These are phyloP conservation scores for Malthinus flaveolus DNA, from an alignment of 2,888 invertebrate genomes.

Conservation along the genomic window DNA sequence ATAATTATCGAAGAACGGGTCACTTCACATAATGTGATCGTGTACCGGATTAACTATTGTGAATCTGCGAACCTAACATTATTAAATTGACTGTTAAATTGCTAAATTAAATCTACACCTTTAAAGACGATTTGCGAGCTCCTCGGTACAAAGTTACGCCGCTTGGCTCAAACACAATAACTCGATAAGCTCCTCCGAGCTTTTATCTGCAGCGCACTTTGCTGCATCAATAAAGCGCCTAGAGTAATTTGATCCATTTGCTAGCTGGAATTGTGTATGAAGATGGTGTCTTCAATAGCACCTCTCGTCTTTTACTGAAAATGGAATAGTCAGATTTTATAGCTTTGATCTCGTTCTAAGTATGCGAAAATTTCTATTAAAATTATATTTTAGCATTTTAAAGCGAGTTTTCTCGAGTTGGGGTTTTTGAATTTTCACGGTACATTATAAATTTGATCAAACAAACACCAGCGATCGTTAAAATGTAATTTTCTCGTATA, in stretches of 20 bases:
- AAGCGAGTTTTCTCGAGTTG: no score
- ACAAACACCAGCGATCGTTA: no score
- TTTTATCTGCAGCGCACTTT: slow-evolving; percentile 20
- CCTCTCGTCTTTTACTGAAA: slow-evolving; percentile 1
- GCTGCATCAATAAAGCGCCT: slow-evolving; percentile 19
- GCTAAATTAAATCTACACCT: slow-evolving; percentile 15
- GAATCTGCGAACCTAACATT: slow-evolving; percentile 17
- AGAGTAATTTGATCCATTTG: slow-evolving; percentile 22
- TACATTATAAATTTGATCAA: no score
- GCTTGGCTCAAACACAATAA: slow-evolving; percentile 18
- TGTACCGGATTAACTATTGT: slow-evolving; percentile 16
- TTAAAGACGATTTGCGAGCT: slow-evolving; percentile 1
- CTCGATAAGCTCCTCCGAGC: slow-evolving; percentile 14
- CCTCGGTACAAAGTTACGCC: slow-evolving; percentile 6
- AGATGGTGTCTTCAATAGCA: slow-evolving; percentile 15
- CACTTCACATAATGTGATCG: slow-evolving; percentile 17
- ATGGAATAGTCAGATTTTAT: slow-evolving; percentile 8
- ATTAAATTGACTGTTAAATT: slow-evolving; percentile 21
- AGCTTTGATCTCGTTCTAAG: slow-evolving; percentile 10
- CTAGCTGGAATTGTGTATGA: slow-evolving; percentile 10
- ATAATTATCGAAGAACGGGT: slow-evolving; percentile 12
- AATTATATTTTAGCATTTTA: no score
- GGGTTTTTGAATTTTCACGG: no score
- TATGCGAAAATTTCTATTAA: neutral
- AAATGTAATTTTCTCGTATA: no score